Evolutionary conservation across 2,113 vertebrate genomes (phyloP).

Genomic region (Petaurus breviceps): DNA sequence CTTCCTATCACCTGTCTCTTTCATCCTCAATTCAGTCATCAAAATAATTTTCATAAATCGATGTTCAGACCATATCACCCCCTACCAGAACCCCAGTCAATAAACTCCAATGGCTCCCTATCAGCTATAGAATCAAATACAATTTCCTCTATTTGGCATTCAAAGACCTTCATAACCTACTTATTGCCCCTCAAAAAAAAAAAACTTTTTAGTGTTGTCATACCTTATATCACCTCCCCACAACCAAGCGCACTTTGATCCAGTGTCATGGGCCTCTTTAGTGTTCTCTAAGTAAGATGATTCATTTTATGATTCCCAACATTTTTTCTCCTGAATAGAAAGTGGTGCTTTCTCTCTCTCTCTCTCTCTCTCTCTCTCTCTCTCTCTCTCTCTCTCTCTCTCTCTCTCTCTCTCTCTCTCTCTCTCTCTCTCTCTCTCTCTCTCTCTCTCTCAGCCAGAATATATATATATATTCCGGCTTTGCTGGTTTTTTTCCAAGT

Average conservation of each 20-base stretch:
- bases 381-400: too few species aligned
- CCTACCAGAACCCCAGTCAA: accelerated
- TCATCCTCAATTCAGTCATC: neutral
- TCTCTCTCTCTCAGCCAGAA: too few species aligned
- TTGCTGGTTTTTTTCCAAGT: too few species aligned
- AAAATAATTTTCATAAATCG: neutral
- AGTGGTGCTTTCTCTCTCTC: too few species aligned
- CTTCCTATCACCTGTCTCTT: neutral
- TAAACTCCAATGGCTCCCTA: neutral
- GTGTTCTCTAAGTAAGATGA: too few species aligned
- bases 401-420: neutral
- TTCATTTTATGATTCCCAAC: too few species aligned
- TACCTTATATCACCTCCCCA: neutral
- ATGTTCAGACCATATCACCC: neutral
- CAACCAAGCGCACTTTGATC: neutral
- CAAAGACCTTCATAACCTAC: neutral
- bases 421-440: too few species aligned
- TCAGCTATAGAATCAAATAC: neutral
- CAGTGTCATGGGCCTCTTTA: neutral
- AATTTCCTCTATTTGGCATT: neutral
- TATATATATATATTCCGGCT: too few species aligned
- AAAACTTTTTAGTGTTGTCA: neutral
- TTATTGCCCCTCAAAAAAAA: neutral
- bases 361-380: too few species aligned
- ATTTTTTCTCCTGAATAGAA: too few species aligned